Base-by-base conservation (phyloP, 2,888 invertebrate species). In the Autographa pulchrina region DNA sequence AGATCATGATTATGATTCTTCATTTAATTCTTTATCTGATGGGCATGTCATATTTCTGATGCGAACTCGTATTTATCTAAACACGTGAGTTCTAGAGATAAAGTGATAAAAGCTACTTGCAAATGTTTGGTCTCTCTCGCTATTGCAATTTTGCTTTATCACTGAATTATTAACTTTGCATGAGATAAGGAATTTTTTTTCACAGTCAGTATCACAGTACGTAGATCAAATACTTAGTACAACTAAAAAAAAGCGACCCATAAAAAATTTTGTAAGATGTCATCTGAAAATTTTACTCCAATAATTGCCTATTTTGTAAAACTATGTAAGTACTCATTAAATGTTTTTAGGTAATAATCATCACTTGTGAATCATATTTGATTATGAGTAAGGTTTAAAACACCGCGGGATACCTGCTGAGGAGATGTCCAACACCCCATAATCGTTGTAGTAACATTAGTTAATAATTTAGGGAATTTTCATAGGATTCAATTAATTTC, bases 11-110 rank as follows among this genome's bases (percentile, higher is more conserved):
- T 74, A 61, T 68, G 65, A 75, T 74, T 72, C 77, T 72, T 80
- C 74, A 77, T 72, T 77, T 70, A 59, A 61, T 69, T 43, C 41
- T 68, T 65, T 69, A 80, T 74, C 71, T 66, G 74, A 74, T 77
- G 65, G 58, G 25, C 58, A 56, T 69, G 76, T 60, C 73, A 60
- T 64, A 67, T 58, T 81, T 8, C 32, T 67, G 80, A 79, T 72
- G 67, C 6, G 52, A 18, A 58, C 56, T 13, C 41, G 48, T 61
- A 67, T 32, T 65, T 65, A 79, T 68, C 67, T 72, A 16, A 72
- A 64, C 65, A 62, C 35, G 60, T 65, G 60, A 65, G 58, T 62
- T 71, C 14, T 65, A 18, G 43, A 41, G 60, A 71, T 48, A 6
- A n/a, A 16, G n/a, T n/a, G 35, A 66, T 43, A 68, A n/a, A 60